Evolutionary conservation across 2,888 invertebrate species (phyloP).

Genomic region (Dryocosmus kuriphilus): DNA sequence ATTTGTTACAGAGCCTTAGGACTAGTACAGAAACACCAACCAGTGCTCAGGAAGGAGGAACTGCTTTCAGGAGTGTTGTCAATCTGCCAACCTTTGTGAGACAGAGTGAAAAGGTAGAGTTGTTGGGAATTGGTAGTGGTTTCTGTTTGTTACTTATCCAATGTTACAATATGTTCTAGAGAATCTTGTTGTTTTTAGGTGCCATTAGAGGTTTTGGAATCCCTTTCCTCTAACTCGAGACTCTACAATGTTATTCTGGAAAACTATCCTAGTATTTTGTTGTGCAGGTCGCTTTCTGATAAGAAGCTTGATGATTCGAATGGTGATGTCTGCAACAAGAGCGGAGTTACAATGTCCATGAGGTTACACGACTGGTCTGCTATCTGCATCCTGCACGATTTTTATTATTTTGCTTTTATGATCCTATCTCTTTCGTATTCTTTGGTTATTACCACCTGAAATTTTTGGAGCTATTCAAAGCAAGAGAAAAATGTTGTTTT

Average conservation of each 20-base stretch:
- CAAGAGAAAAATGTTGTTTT: too few species aligned
- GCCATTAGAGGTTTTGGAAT: conserved; percentile 83
- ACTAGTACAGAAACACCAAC: conserved; percentile 81
- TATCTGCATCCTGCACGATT: conserved; percentile 65
- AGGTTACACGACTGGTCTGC: conserved; percentile 70
- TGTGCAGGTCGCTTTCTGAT: conserved; percentile 83
- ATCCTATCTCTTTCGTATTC: conserved; percentile 24
- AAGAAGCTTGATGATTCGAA: conserved; percentile 79
- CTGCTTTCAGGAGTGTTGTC: conserved; percentile 82
- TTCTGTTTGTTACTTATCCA: too few species aligned
- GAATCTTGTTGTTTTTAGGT: conserved; percentile 80
- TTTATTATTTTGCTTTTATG: conserved; percentile 44
- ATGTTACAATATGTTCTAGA: too few species aligned
- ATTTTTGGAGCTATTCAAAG: too few species aligned
- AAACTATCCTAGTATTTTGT: conserved; percentile 85
- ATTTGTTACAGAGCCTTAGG: conserved; percentile 82
- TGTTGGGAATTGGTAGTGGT: neutral
- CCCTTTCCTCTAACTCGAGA: conserved; percentile 82
- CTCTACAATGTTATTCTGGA: conserved; percentile 85
- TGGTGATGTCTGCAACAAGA: conserved; percentile 77
- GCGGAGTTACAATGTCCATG: conserved; percentile 83
- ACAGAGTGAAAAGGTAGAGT: conserved; percentile 83
- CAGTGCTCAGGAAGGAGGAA: conserved; percentile 77
- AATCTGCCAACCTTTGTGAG: conserved; percentile 87
- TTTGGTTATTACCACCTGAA: too few species aligned